Conservation (phyloP, 2,797 vertebrate species). For the Tenualosa thibaudeaui region DNA sequence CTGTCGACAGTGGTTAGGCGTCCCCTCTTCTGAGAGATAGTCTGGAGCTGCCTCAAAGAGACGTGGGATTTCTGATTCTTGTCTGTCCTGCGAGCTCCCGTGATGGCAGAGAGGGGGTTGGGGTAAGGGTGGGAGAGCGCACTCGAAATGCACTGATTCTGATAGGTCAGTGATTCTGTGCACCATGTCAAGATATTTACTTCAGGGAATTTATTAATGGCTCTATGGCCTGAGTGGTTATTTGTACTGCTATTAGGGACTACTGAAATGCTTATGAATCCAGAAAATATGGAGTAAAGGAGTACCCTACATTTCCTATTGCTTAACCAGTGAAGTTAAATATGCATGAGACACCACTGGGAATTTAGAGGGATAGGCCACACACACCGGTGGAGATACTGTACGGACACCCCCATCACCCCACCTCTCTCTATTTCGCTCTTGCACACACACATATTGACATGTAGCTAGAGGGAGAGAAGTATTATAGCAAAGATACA, state of each 20-base stretch:
- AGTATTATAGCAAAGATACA: constrained; percentile 22
- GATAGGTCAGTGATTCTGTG: constrained; percentile 56
- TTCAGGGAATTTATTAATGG: constrained; percentile 65
- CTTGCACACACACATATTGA: neutral
- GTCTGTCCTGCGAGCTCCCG: constrained; percentile 33
- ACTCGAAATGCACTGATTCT: constrained; percentile 51
- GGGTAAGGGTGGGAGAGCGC: constrained; percentile 1
- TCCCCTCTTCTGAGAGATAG: constrained; percentile 51
- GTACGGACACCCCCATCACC: constrained; percentile 25
- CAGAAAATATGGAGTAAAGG: constrained; percentile 58
- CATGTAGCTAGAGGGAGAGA: constrained; percentile 4
- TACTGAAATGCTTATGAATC: constrained; percentile 60
- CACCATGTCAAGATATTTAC: constrained; percentile 43
- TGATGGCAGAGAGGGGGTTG: neutral
- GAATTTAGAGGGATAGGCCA: constrained; percentile 49
- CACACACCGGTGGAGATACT: constrained; percentile 26
- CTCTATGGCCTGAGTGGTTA: constrained; percentile 58
- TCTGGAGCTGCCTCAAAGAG: constrained; percentile 43
- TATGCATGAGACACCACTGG: constrained; percentile 54
- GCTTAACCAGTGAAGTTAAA: constrained; percentile 60
- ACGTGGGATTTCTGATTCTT: constrained; percentile 44
- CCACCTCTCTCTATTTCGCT: neutral
- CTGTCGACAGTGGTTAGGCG: constrained; percentile 58
- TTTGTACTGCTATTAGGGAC: constrained; percentile 63
- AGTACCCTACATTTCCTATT: constrained; percentile 53